Evolutionary conservation across 92 coral and sea anemone genomes (phyloP), one percentile per base, ranked within the genome.

Genomic region (Epizoanthus illoricatus): DNA sequence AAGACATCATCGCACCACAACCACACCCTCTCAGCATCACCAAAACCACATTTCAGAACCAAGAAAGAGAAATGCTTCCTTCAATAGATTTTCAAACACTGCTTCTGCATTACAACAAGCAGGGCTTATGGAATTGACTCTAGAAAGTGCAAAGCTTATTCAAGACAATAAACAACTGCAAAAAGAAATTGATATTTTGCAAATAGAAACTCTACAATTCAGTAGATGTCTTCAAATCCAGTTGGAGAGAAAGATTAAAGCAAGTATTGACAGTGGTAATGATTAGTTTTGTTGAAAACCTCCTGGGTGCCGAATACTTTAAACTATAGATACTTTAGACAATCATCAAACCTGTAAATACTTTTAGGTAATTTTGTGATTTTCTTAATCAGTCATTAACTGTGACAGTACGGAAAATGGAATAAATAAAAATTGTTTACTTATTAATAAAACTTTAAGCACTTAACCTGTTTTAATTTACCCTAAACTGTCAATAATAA

Each of bases 81-180:
- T 21, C n/a, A 42, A 63, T 24, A 63, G 98, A 73, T 93, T 89
- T 62, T 83, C 92, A 59, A 90, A 91, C 47, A 95, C 98, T 20
- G 93, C 90, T 15, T 65, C 88, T n/a, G 92, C 90, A 4, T 80
- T 95, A 49, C 89, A 90, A 47, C 97, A 95, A 49, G 94, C 97
- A 8, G 98, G 98, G 3, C 86, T 95, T 16, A 81, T 95, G 71
- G 90, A 95, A 74, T 88, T 91, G 23, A 87, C 98, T 5, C 69
- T 95, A 16, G 92, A 93, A 74, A 91, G 90, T 74, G 95, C 98
- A 52, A 93, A 93, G 78, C 85, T 95, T 36, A 76, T 89, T 7
- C 86, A 89, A 72, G 97, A 92, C 64, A 95, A 95, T 86, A 92
- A 91, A 59, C 86, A 85, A 39, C 90, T 95, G 24, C 98, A 95